These are phyloP conservation scores for Euclidia mi DNA, from an alignment of 2,888 invertebrate genomes.

Conservation along the genomic window DNA sequence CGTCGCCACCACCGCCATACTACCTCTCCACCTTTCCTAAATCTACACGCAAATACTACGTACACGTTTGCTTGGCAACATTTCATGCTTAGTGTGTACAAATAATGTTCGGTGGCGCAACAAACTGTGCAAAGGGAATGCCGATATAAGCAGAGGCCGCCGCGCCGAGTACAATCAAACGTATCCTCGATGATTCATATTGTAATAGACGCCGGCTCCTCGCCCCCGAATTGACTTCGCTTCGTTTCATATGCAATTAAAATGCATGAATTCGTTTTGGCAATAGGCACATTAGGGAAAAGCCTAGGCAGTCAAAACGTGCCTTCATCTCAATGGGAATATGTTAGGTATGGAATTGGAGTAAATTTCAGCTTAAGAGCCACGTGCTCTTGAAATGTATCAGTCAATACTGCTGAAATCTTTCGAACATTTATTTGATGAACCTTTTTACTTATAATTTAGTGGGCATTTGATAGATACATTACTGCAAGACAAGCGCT, in stretches of 20 bases:
- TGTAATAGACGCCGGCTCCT: slow-evolving; percentile 55
- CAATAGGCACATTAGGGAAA: slow-evolving; percentile 27
- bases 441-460: no score
- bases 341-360: background rate
- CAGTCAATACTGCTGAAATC: no score
- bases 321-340: background rate
- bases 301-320: background rate
- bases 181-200: slow-evolving; percentile 71
- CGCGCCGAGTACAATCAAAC: slow-evolving; percentile 74
- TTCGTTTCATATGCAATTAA: slow-evolving; percentile 54
- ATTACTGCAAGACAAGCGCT: no score
- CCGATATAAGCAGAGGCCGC: slow-evolving; percentile 71
- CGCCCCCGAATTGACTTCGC: slow-evolving; percentile 31
- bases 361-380: no score
- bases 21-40: slow-evolving; percentile 82
- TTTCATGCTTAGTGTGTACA: slow-evolving; percentile 90
- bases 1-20: slow-evolving; percentile 60
- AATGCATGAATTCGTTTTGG: slow-evolving; percentile 56
- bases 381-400: no score
- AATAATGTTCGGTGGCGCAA: slow-evolving; percentile 86
- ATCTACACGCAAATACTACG: slow-evolving; percentile 88
- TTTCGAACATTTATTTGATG: no score
- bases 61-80: slow-evolving; percentile 89
- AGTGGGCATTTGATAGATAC: no score
- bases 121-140: slow-evolving; percentile 86